Percentiles rank a stretch among this genome's conserved stretches.
Conservation (phyloP, 30 jellyfish, hydroid and myxozoan species). For the Cassiopea xamachana region DNA sequence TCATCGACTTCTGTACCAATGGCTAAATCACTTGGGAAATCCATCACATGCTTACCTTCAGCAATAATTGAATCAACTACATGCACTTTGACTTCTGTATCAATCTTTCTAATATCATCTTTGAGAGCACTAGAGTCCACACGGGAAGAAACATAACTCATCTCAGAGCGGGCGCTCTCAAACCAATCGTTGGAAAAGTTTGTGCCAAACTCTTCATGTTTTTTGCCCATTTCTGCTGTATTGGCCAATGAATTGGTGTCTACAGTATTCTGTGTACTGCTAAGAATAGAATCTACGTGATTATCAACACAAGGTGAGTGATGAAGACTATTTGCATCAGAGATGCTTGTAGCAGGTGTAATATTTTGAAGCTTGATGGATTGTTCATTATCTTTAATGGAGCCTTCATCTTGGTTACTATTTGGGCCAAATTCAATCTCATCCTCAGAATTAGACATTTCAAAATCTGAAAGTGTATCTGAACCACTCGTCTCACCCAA, state of each 20-base stretch:
- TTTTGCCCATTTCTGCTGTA: background rate
- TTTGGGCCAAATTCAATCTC: constrained; percentile 60
- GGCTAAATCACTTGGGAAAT: background rate
- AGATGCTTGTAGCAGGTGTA: background rate
- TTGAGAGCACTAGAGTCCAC: background rate
- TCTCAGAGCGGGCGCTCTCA: background rate
- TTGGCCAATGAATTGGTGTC: background rate
- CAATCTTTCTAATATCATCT: background rate
- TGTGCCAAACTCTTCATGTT: background rate
- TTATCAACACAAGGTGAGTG: background rate
- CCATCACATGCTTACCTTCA: background rate
- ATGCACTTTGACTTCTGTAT: no score
- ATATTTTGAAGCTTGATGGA: background rate
- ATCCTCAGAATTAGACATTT: constrained; percentile 60
- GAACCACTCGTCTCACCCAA: constrained; percentile 16
- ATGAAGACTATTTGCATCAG: background rate
- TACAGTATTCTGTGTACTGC: background rate
- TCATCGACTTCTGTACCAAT: background rate
- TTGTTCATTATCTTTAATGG: background rate
- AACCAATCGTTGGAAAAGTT: background rate
- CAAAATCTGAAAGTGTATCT: constrained; percentile 10
- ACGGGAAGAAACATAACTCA: background rate
- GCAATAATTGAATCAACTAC: no score
- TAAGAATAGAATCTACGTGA: background rate
- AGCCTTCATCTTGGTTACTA: background rate